These are phyloP conservation scores for Nymphalis polychloros DNA, from an alignment of 2,888 invertebrate species.

Conservation along the genomic window DNA sequence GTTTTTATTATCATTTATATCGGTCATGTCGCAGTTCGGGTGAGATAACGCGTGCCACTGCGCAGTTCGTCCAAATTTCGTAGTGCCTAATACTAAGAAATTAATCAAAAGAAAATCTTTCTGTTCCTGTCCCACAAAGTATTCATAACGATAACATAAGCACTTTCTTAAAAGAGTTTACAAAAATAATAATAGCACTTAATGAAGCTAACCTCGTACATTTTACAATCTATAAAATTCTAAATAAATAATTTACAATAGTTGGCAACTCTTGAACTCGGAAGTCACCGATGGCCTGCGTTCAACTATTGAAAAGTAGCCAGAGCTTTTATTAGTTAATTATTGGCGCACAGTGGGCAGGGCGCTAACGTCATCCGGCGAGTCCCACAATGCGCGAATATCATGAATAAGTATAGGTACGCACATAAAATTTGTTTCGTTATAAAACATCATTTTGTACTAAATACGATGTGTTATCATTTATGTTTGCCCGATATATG, in stretches of 20 bases:
- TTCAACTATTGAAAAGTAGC: constrained; percentile 40
- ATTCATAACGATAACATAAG: too few species aligned
- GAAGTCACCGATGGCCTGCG: constrained; percentile 43
- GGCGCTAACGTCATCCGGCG: background rate
- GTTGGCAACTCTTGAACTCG: constrained; percentile 42
- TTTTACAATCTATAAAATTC: constrained; percentile 11
- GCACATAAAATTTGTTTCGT: background rate
- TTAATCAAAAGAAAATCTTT: background rate
- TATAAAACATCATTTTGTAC: too few species aligned
- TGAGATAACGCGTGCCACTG: constrained; percentile 68
- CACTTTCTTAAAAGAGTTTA: too few species aligned
- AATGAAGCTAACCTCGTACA: background rate
- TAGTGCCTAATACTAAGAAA: constrained; percentile 32
- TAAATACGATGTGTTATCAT: too few species aligned
- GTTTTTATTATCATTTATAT: constrained; percentile 71
- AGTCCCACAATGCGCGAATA: too few species aligned
- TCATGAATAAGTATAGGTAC: too few species aligned
- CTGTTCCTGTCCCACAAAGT: background rate
- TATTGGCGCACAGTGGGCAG: constrained; percentile 22
- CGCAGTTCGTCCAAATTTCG: constrained; percentile 61
- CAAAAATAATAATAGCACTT: background rate
- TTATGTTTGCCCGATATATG: too few species aligned
- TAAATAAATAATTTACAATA: constrained; percentile 23
- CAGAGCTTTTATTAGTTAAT: constrained; percentile 28
- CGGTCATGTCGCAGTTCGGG: constrained; percentile 60